A percentile compares a stretch with the other conserved stretches of the same genome.
phyloP scores from a whole-genome alignment of 2,113 vertebrate species.

The Aspidoscelis tigris region DNA sequence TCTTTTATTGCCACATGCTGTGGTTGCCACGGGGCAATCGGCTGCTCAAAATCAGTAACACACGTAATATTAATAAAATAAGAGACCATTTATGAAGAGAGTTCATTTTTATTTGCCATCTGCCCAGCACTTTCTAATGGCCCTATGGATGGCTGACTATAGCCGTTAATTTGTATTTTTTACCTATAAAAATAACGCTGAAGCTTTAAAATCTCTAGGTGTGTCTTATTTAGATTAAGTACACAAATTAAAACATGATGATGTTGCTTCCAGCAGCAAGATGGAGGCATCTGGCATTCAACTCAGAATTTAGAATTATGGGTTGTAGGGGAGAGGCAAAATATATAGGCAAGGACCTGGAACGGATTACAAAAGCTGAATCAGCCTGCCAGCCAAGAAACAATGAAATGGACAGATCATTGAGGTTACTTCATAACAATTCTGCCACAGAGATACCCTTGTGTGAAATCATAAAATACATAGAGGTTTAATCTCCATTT shows the following conservation, averaged over 20 bases:
- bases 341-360: neutral
- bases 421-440: neutral
- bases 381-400: neutral
- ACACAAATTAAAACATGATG: neutral
- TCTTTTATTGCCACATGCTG: constrained; percentile 30
- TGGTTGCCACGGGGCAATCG: constrained; percentile 30
- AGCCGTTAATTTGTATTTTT: constrained; percentile 34
- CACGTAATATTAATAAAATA: constrained; percentile 14
- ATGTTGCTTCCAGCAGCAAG: constrained; percentile 11
- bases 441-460: neutral
- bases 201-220: constrained; percentile 33
- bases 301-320: constrained; percentile 31
- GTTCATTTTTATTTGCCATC: constrained; percentile 27
- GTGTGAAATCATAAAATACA: neutral
- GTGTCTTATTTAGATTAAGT: constrained; percentile 29
- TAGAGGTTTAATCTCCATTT: too few species aligned
- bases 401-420: neutral
- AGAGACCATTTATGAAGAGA: constrained; percentile 36
- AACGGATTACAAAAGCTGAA: neutral
- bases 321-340: neutral
- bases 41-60: constrained; percentile 9
- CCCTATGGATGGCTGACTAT: constrained; percentile 6
- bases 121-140: constrained; percentile 20
- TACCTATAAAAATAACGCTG: constrained; percentile 32
- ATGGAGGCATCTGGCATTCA: constrained; percentile 41